Base-by-base conservation (phyloP, 2,113 vertebrate species). In the Carlito syrichta region DNA sequence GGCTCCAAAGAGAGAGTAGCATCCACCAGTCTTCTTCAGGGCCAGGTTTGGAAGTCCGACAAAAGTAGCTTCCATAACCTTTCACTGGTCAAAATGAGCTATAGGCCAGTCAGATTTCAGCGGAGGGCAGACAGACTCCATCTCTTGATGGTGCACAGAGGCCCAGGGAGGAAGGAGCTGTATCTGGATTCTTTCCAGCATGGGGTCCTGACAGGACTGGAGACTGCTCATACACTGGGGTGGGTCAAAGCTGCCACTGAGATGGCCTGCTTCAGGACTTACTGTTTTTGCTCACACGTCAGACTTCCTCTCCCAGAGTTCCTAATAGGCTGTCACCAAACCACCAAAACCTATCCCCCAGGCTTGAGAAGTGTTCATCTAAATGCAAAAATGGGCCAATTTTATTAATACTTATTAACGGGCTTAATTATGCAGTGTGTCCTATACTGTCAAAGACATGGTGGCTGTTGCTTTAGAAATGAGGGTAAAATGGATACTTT, bases 331-430 rank as follows among this genome's bases (percentile, higher is more conserved):
- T 78, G 38, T 88, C 58, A 30, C 38, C 12, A 52, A 97, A 84
- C 11, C 45, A 74, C 62, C 58, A 66, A 16, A 78, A 94, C 43
- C 38, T 48, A 63, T 86, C 81, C 73, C 89, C 6, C 30, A 89
- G 85, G 32, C 86, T 93, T 83, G 81, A 27, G 63, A 77, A 91
- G 91, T 97, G 88, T 97, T 94, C 23, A 94, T 91, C 86, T 97
- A 83, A 96, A 83, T 93, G 91, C 5, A 76, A 92, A 92, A 94
- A 95, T 1, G 88, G 50, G 89, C 69, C 94, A 94, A 86, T 97
- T 86, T 96, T 92, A 96, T 97, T 95, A 97, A 95, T 93, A 83
- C 95, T 97, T 94, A 97, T 96, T 97, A 97, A 68, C 52, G 76
- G 95, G 76, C 82, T 96, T 96, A 96, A 97, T 97, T 96, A 98